These are phyloP conservation scores for Acyrthosiphon pisum DNA, from an alignment of 1,140 invertebrate species.

Conservation along the genomic window DNA sequence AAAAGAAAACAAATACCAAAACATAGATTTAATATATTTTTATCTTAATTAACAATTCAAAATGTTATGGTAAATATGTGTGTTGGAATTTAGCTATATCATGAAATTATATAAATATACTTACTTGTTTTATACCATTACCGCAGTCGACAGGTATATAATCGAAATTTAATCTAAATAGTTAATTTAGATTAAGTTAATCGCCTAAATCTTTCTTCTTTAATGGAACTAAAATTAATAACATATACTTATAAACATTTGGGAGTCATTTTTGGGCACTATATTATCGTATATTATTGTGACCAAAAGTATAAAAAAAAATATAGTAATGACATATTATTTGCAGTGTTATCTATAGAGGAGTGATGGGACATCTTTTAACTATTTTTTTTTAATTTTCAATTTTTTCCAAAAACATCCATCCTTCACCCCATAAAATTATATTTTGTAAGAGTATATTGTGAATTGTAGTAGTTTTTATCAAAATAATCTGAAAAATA, in stretches of 20 bases:
- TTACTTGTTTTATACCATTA: background rate
- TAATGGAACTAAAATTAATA: too few relatives aligned
- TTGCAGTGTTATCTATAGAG: background rate
- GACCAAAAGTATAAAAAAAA: background rate
- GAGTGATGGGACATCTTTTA: too few relatives aligned
- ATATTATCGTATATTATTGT: background rate
- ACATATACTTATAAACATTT: background rate
- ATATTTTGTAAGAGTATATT: background rate
- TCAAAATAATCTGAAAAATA: background rate
- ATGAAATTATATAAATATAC: background rate
- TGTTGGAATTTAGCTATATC: background rate
- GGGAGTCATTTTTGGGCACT: background rate
- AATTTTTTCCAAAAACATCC: background rate
- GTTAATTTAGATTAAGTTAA: too few relatives aligned
- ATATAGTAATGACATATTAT: background rate
- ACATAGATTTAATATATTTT: too few relatives aligned
- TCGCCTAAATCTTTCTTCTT: background rate
- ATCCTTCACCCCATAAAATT: background rate
- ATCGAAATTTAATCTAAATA: background rate
- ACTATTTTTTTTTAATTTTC: background rate
- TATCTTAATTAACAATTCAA: too few relatives aligned
- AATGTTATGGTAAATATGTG: too few relatives aligned
- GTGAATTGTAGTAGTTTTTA: background rate
- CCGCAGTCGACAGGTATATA: background rate
- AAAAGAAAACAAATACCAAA: background rate